Evolutionary conservation across 23 tunicate species (phyloP).

Genomic region (Botrylloides violaceus): DNA sequence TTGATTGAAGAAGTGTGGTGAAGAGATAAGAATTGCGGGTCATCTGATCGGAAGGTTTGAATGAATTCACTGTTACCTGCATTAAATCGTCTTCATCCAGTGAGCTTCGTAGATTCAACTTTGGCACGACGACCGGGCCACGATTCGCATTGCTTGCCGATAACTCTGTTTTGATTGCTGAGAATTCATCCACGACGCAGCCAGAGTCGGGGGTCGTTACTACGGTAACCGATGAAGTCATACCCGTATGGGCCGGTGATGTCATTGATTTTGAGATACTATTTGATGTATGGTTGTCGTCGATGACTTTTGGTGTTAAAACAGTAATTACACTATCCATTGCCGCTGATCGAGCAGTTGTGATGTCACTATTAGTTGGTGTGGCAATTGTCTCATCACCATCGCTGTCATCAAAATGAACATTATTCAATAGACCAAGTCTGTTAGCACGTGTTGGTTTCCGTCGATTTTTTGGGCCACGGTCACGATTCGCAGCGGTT

Average conservation of each 20-base stretch:
- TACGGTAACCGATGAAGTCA: slow-evolving; percentile 9
- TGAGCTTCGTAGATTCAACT: slow-evolving; percentile 44
- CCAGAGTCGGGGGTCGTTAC: slow-evolving; percentile 91
- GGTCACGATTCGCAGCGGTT: slow-evolving; percentile 27
- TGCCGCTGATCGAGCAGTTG: not conserved
- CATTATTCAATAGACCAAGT: slow-evolving; percentile 15
- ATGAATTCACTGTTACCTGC: too few relatives aligned
- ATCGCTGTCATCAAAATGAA: slow-evolving; percentile 10
- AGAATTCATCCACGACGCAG: slow-evolving; percentile 59
- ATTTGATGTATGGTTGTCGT: not conserved
- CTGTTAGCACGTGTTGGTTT: slow-evolving; percentile 18
- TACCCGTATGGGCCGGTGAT: not conserved
- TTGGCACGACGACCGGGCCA: slow-evolving; percentile 43
- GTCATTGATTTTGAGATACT: too few relatives aligned
- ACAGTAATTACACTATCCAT: not conserved
- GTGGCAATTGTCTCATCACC: slow-evolving; percentile 13
- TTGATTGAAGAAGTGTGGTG: too few relatives aligned
- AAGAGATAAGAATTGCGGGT: too few relatives aligned
- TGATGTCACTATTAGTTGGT: slow-evolving; percentile 17
- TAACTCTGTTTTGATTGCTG: slow-evolving; percentile 1
- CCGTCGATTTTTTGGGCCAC: slow-evolving; percentile 44
- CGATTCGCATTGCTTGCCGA: not conserved
- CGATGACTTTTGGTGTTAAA: too few relatives aligned
- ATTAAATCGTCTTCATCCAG: slow-evolving; percentile 36
- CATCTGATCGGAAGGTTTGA: too few relatives aligned